Percentiles rank a stretch among this genome's conserved stretches.
Evolutionary conservation across 2,113 vertebrate species (phyloP).

Genomic region (Triplophysa tibetana): DNA sequence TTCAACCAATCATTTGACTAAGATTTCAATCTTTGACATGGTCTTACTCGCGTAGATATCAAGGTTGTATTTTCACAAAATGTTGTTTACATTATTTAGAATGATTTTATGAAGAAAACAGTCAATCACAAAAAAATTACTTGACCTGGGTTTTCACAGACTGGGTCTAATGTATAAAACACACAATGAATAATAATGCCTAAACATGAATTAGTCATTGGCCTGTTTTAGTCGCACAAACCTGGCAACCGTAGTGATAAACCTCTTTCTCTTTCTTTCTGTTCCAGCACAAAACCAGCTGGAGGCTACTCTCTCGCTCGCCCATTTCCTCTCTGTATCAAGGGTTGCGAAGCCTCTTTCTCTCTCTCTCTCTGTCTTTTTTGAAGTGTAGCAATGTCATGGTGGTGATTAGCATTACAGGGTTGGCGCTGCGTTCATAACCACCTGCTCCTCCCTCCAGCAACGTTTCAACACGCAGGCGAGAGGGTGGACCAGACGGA

Average conservation of each 20-base stretch:
- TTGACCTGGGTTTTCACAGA: too few relatives aligned
- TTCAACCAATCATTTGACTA: too few relatives aligned
- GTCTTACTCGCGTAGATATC: too few relatives aligned
- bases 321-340: conserved; percentile 1
- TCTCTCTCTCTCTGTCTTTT: background rate
- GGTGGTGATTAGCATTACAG: conserved; percentile 28
- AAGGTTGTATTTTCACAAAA: too few relatives aligned
- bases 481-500: conserved; percentile 18
- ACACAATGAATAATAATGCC: too few relatives aligned
- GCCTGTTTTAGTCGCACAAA: background rate
- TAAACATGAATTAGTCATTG: too few relatives aligned
- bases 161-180: too few relatives aligned
- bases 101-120: too few relatives aligned
- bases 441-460: conserved; percentile 25
- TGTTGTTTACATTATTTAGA: too few relatives aligned
- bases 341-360: background rate
- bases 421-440: conserved; percentile 13
- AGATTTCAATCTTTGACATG: too few relatives aligned
- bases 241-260: conserved; percentile 21
- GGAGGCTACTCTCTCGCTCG: background rate
- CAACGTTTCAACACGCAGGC: background rate
- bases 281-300: background rate
- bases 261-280: conserved; percentile 13
- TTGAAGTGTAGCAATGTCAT: conserved; percentile 36
- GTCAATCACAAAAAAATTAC: too few relatives aligned